Conservation (phyloP, 2,797 vertebrate species). For the Miopithecus talapoin region DNA sequence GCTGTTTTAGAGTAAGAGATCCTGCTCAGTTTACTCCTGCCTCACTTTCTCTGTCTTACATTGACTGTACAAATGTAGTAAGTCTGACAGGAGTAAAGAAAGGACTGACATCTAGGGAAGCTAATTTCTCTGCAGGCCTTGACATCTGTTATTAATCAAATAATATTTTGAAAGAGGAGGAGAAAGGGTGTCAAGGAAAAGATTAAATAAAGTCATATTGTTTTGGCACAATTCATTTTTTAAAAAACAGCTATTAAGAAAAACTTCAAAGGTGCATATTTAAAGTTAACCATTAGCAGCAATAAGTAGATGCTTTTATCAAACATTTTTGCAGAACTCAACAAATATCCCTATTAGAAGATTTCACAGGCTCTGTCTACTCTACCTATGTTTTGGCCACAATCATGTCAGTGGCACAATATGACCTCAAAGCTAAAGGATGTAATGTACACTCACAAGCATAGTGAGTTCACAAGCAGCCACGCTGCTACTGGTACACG, state of each 20-base stretch:
- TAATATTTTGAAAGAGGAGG: not conserved
- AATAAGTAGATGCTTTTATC: not conserved
- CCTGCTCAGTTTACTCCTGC: not conserved
- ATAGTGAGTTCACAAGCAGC: not conserved
- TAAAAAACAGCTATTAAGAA: not conserved
- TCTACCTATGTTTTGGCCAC: not conserved
- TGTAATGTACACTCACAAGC: not conserved
- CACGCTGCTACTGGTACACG: not conserved
- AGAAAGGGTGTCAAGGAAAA: not conserved
- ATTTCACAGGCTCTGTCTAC: not conserved
- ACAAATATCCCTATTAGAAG: not conserved
- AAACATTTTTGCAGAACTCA: not conserved
- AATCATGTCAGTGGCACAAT: not conserved
- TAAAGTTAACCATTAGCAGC: not conserved
- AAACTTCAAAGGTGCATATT: not conserved
- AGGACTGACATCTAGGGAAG: not conserved
- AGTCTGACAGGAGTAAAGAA: not conserved
- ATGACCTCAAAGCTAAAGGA: not conserved
- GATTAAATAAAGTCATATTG: not conserved
- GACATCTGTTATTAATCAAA: not conserved
- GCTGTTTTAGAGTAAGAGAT: constrained; percentile 3
- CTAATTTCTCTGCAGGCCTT: not conserved
- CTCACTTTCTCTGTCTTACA: not conserved
- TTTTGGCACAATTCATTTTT: not conserved
- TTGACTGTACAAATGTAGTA: accelerated